Evolutionary conservation across 92 coral and sea anemone species (phyloP), one percentile per base, ranked within the genome.

Genomic region (Siderastrea radians): DNA sequence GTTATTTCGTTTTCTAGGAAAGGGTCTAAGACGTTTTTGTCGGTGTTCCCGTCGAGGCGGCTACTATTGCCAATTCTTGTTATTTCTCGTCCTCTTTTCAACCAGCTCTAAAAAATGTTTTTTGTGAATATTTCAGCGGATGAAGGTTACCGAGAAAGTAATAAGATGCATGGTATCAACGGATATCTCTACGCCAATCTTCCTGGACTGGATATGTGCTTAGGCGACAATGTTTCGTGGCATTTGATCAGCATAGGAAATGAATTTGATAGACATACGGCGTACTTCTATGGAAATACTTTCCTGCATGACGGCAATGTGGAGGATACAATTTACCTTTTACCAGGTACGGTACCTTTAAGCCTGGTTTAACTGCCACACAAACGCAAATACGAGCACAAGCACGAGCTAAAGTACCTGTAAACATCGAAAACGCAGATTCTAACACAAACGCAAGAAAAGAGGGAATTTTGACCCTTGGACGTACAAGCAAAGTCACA

Each of bases 211-310:
- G 86, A 81, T 47, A 91, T 96, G 96, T 96, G 99, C 74, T 53
- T 67, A 59, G 89, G 85, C 48, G 91, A 96, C 17, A 74, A 72
- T 10, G 86, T 96, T 4, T 96, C 98, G 1, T 96, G 99, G 99
- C 99, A 96, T 82, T 59, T 96, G 85, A 96, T 96, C 82, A 98
- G 99, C 10, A 68, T 90, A 38, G 99, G 99, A n/a, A 96, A 96
- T 77, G 99, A 94, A 79, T 98, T 96, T 51, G 99, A 96, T 50
- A 96, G 94, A 88, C 99, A 96, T 68, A 93, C 96, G 11, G 97
- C 94, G 1, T 86, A 89, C 75, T 96, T 96, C 71, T 91, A 96
- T 59, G 99, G 99, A 63, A 94, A 95, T 79, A 96, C 99, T 52
- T 90, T 96, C 55, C 68, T 73, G 62, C 83, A 93, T 72, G 93